These are phyloP conservation scores for Eupithecia exiguata DNA, from an alignment of 2,888 invertebrate species.

Conservation along the genomic window DNA sequence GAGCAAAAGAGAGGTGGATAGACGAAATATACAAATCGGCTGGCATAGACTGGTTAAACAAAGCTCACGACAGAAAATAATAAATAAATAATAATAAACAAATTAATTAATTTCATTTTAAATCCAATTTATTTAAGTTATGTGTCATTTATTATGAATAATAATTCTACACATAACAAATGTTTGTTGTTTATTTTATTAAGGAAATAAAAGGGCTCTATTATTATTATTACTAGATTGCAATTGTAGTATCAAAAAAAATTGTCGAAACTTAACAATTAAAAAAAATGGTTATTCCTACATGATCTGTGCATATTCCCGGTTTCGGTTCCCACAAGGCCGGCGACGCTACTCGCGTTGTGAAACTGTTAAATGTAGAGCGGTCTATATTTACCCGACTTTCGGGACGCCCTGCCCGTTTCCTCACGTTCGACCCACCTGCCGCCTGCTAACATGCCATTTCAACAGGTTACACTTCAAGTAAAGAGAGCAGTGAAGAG, in stretches of 20 bases:
- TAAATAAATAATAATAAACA: too few relatives aligned
- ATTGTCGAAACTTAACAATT: neutral
- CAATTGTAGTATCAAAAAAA: neutral
- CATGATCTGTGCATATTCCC: constrained; percentile 18
- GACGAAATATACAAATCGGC: too few relatives aligned
- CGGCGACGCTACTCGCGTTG: constrained; percentile 65
- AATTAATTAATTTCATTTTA: too few relatives aligned
- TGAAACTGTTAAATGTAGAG: constrained; percentile 71
- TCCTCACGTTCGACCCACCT: constrained; percentile 51
- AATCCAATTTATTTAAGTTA: too few relatives aligned
- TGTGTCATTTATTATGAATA: too few relatives aligned
- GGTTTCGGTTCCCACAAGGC: constrained; percentile 56
- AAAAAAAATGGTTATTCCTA: neutral
- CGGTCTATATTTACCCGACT: constrained; percentile 70
- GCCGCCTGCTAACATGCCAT: constrained; percentile 34
- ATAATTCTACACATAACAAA: too few relatives aligned
- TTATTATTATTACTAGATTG: neutral
- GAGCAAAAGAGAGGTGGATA: too few relatives aligned
- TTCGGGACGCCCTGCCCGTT: constrained; percentile 47
- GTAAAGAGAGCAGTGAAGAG: neutral
- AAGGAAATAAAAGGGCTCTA: too few relatives aligned
- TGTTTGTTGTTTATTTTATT: too few relatives aligned
- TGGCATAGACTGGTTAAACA: too few relatives aligned
- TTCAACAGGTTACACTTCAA: neutral
- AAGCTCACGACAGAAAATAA: too few relatives aligned